These are phyloP conservation scores for Aphelenchoides bicaudatus DNA, from an alignment of 2,888 invertebrate genomes.

Conservation along the genomic window DNA sequence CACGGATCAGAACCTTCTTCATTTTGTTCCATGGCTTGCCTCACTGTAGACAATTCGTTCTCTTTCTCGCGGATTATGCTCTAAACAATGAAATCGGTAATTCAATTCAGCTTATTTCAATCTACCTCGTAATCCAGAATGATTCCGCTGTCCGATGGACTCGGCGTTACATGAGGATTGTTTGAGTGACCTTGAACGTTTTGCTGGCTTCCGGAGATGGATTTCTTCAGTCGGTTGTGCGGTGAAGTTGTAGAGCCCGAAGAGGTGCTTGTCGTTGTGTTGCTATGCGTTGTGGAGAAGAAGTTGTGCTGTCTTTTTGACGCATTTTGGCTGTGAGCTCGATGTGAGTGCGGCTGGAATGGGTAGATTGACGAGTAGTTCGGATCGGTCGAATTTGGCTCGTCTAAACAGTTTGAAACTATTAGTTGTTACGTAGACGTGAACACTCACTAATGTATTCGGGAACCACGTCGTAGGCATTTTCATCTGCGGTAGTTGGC, in stretches of 20 bases:
- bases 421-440: background rate
- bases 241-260: constrained; percentile 23
- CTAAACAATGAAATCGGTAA: constrained; percentile 25
- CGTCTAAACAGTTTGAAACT: background rate
- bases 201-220: constrained; percentile 20
- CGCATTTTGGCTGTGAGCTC: constrained; percentile 10
- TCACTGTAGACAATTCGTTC: constrained; percentile 44
- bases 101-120: background rate
- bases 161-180: constrained; percentile 53
- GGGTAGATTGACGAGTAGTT: constrained; percentile 25
- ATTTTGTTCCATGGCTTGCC: constrained; percentile 32
- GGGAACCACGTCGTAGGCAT: constrained; percentile 38
- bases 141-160: constrained; percentile 57
- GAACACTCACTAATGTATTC: constrained; percentile 28
- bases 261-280: background rate
- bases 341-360: constrained; percentile 17
- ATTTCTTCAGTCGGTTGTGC: constrained; percentile 13
- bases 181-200: constrained; percentile 10
- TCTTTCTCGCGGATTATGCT: constrained; percentile 57
- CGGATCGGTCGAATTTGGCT: background rate
- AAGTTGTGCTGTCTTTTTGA: background rate
- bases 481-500: constrained; percentile 29
- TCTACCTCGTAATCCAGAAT: constrained; percentile 55
- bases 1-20: constrained; percentile 37
- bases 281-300: constrained; percentile 5